Evolutionary conservation across 2,113 vertebrate species (phyloP).

Genomic region (Agapornis roseicollis): DNA sequence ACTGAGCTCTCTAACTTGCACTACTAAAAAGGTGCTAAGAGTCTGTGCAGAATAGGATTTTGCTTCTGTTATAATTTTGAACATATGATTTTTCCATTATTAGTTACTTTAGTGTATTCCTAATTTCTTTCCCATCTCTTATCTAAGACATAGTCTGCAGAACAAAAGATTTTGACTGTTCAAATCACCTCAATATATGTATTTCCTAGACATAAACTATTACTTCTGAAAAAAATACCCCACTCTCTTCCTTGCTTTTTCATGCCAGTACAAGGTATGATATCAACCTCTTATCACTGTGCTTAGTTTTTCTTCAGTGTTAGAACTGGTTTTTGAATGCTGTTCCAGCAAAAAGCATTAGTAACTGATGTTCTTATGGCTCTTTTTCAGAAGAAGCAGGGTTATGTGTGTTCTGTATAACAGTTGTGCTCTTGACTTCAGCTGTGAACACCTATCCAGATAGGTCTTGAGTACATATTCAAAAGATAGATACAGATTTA

Average conservation of each 20-base stretch:
- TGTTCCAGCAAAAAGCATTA: not conserved
- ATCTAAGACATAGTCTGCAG: not conserved
- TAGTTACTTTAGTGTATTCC: not conserved
- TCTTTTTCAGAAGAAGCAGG: not conserved
- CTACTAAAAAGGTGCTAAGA: not conserved
- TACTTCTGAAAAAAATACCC: not conserved
- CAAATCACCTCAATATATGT: not conserved
- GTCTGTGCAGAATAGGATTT: not conserved
- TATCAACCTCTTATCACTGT: not conserved
- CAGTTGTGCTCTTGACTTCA: not conserved
- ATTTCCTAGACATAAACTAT: not conserved
- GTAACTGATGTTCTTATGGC: not conserved
- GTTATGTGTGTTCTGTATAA: not conserved
- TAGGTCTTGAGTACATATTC: not conserved
- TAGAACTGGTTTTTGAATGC: not conserved
- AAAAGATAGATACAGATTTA: not conserved
- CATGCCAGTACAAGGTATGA: not conserved
- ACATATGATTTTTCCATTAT: not conserved
- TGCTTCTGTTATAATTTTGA: not conserved
- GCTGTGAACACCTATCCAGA: not conserved
- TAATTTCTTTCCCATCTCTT: not conserved
- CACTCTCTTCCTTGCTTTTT: not conserved
- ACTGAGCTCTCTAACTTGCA: not conserved
- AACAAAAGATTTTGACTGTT: not conserved
- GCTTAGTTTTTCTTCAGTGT: not conserved